These are phyloP conservation scores for Drosophila ananassae DNA, from an alignment of 1,140 invertebrate species.

Conservation along the genomic window DNA sequence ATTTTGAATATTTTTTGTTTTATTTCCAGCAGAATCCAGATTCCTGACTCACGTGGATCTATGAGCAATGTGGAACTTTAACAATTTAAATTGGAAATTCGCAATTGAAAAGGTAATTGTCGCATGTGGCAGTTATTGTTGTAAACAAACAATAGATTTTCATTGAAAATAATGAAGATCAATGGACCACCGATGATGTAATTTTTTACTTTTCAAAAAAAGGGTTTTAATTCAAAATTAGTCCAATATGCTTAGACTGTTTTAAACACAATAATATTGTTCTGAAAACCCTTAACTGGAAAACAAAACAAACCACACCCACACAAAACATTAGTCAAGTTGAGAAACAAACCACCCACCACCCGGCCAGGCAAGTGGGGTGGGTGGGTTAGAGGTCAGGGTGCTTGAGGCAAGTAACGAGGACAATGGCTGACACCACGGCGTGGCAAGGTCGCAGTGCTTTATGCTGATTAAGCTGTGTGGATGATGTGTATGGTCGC, in stretches of 20 bases:
- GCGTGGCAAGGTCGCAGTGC: conserved; percentile 45
- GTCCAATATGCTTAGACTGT: too few species aligned
- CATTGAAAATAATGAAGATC: conserved; percentile 29
- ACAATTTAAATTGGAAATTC: conserved; percentile 34
- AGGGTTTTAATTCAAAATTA: too few species aligned
- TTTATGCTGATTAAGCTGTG: conserved; percentile 17
- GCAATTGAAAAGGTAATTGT: conserved; percentile 49
- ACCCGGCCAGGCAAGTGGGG: conserved; percentile 12
- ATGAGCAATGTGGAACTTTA: background rate
- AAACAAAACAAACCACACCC: background rate
- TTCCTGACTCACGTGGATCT: conserved; percentile 11
- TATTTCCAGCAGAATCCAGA: conserved; percentile 7
- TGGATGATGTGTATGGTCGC: conserved; percentile 21
- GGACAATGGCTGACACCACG: conserved; percentile 51
- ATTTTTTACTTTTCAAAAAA: background rate
- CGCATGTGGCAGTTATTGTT: conserved; percentile 11
- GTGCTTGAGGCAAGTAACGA: conserved; percentile 21
- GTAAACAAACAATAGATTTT: conserved; percentile 22
- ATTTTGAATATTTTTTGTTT: conserved; percentile 24
- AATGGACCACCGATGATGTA: conserved; percentile 12
- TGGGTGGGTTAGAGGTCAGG: conserved; percentile 19
- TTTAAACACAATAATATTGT: background rate
- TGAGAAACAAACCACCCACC: conserved; percentile 6
- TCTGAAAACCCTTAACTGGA: background rate
- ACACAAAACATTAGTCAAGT: conserved; percentile 7